phyloP scores from a whole-genome alignment of 2,888 invertebrate genomes.

The Oegoconia quadripuncta region DNA sequence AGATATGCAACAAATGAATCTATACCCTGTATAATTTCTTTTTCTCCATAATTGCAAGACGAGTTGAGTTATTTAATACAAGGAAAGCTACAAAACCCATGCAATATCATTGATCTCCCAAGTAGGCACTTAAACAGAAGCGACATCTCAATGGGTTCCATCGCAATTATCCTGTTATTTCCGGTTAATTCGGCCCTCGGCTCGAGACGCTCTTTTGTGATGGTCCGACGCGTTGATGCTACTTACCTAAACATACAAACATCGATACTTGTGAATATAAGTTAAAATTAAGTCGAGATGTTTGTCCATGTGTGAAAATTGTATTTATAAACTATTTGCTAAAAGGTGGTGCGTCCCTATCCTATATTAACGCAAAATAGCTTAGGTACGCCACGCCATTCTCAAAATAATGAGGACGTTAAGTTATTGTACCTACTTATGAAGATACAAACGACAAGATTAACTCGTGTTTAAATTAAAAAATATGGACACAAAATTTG shows the following conservation, averaged over 20 bases:
- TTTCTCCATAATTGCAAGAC: not conserved
- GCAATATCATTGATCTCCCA: constrained; percentile 27
- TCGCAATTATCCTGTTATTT: constrained; percentile 56
- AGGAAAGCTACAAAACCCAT: constrained; percentile 14
- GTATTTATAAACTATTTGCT: not conserved
- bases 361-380: not conserved
- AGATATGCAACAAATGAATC: constrained; percentile 10
- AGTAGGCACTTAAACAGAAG: constrained; percentile 25
- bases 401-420: not conserved
- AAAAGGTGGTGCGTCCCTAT: not conserved
- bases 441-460: too few relatives aligned
- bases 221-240: constrained; percentile 41
- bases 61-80: constrained; percentile 8
- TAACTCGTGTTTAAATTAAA: too few relatives aligned
- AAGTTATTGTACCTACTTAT: too few relatives aligned
- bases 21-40: not conserved
- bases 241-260: constrained; percentile 17
- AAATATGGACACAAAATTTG: too few relatives aligned
- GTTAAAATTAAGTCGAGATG: constrained; percentile 1
- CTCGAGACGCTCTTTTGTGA: constrained; percentile 36
- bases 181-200: constrained; percentile 48
- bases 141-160: constrained; percentile 31
- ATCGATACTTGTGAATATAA: constrained; percentile 15
- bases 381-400: not conserved
- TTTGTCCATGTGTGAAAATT: constrained; percentile 2